phyloP scores from a whole-genome alignment of 2,888 invertebrate genomes.

The Hirtodrosophila alboralis region DNA sequence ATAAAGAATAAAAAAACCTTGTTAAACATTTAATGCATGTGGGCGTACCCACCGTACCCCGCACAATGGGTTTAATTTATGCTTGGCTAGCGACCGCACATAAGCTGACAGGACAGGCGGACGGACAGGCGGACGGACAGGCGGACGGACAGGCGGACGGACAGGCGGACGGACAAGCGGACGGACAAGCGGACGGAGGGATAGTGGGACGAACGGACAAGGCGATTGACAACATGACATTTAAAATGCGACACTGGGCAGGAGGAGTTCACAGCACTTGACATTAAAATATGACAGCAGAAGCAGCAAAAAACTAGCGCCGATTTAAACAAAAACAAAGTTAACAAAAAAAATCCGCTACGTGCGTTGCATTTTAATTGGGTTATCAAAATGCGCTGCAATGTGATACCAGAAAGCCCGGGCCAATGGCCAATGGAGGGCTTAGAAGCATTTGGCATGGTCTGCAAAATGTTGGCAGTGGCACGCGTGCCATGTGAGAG shows the following conservation, averaged over 20 bases:
- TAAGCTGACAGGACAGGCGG: constrained; percentile 49
- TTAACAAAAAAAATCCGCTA: constrained; percentile 30
- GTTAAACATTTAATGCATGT: constrained; percentile 43
- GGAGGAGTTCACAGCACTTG: constrained; percentile 44
- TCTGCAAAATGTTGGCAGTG: constrained; percentile 19
- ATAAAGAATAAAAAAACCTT: constrained; percentile 1
- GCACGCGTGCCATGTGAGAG: constrained; percentile 54
- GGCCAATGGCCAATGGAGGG: constrained; percentile 15
- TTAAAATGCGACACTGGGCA: constrained; percentile 66
- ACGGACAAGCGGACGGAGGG: constrained; percentile 29
- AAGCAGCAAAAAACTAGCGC: constrained; percentile 56
- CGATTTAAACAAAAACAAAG: constrained; percentile 48
- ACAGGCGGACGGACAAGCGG: constrained; percentile 59
- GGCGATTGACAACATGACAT: constrained; percentile 74
- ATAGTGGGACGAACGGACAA: no score
- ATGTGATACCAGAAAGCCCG: constrained; percentile 12
- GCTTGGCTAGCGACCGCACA: constrained; percentile 58
- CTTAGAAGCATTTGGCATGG: constrained; percentile 49
- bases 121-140: constrained; percentile 63
- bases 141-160: constrained; percentile 26
- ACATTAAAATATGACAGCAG: constrained; percentile 70
- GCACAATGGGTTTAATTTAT: constrained; percentile 55
- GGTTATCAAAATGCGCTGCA: constrained; percentile 35
- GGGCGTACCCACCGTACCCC: constrained; percentile 15
- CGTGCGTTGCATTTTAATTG: constrained; percentile 61